Conservation (phyloP, 92 coral and sea anemone genomes). For the Ricordea florida region DNA sequence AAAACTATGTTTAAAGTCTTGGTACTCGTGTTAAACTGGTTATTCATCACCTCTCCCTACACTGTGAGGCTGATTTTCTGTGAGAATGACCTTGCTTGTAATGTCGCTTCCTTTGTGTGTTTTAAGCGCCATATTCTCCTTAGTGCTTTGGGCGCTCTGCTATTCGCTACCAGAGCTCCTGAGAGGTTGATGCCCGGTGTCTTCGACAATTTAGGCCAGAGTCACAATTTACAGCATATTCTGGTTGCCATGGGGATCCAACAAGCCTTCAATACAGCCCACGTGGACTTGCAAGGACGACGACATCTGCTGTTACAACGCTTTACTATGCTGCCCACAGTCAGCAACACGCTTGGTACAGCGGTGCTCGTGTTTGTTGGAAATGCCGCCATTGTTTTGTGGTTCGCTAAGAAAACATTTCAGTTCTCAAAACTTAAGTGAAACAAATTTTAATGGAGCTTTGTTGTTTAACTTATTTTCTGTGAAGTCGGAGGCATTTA, state of each 20-base stretch:
- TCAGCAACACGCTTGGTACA: constrained; percentile 79
- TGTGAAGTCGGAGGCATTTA: too few relatives aligned
- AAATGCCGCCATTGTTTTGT: constrained; percentile 77
- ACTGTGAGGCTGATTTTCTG: constrained; percentile 67
- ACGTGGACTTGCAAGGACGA: constrained; percentile 70
- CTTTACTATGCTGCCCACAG: constrained; percentile 58
- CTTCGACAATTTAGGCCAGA: constrained; percentile 88
- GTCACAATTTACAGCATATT: constrained; percentile 92
- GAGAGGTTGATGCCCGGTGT: constrained; percentile 85
- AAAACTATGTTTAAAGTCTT: constrained; percentile 77
- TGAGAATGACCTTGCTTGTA: constrained; percentile 63
- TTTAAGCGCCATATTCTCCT: constrained; percentile 86
- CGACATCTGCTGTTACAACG: constrained; percentile 45
- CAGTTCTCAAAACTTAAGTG: neutral
- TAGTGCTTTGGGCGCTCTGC: constrained; percentile 76
- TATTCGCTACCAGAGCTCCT: constrained; percentile 81
- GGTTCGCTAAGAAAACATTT: constrained; percentile 57
- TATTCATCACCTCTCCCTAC: constrained; percentile 81
- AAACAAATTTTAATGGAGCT: too few relatives aligned
- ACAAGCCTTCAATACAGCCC: constrained; percentile 78
- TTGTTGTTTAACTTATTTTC: too few relatives aligned
- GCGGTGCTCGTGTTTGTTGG: constrained; percentile 61
- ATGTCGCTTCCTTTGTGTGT: constrained; percentile 53
- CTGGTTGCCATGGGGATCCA: constrained; percentile 88
- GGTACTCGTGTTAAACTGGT: constrained; percentile 67